Percentiles rank a stretch among this genome's conserved stretches.
Conservation (phyloP, 2,888 invertebrate genomes). For the Drosophila phalerata region DNA sequence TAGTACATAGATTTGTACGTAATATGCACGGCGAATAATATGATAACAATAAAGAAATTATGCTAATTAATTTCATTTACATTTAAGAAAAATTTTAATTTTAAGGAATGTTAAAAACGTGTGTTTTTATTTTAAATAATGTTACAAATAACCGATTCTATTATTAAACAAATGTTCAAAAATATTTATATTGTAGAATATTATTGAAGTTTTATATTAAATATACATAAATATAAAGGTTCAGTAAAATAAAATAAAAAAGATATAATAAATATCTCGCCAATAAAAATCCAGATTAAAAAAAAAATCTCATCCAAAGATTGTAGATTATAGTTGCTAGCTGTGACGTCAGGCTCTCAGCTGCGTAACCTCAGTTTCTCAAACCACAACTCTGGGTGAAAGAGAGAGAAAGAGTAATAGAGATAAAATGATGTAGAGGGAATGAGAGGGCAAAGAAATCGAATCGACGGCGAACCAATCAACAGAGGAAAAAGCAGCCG, state of each 20-base stretch:
- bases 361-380: background rate
- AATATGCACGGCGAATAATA: background rate
- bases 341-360: background rate
- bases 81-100: too few relatives aligned
- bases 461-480: constrained; percentile 59
- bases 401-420: background rate
- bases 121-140: too few relatives aligned
- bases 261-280: background rate
- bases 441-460: constrained; percentile 30
- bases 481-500: constrained; percentile 52
- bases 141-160: too few relatives aligned
- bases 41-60: too few relatives aligned
- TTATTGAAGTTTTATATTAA: too few relatives aligned
- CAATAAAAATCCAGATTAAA: background rate
- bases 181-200: too few relatives aligned
- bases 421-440: background rate
- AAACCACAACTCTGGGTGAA: background rate
- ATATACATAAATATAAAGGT: background rate
- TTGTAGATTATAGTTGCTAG: background rate
- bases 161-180: too few relatives aligned
- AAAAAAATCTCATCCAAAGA: background rate
- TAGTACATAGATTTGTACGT: background rate
- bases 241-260: background rate
- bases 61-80: too few relatives aligned
- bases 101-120: too few relatives aligned